Evolutionary conservation across 64 coral and sea anemone genomes (phyloP).

Genomic region (Pocillopora verrucosa): DNA sequence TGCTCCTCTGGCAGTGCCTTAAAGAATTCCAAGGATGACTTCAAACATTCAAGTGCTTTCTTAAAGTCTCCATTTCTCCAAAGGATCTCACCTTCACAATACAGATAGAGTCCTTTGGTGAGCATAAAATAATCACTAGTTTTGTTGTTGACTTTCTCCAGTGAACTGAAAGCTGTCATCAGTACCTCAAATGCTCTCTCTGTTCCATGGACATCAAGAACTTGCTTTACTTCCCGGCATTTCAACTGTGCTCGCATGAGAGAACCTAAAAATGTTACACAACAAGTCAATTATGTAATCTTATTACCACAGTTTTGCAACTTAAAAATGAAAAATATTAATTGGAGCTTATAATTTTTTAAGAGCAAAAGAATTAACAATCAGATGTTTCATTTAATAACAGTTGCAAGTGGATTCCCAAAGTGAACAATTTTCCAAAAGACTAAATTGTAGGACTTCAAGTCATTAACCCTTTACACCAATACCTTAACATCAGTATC

Average conservation of each 20-base stretch:
- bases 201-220: not conserved
- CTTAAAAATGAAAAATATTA: too few species aligned
- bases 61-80: not conserved
- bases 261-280: not conserved
- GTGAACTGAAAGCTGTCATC: not conserved
- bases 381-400: too few species aligned
- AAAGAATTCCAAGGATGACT: not conserved
- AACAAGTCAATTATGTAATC: not conserved
- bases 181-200: slow-evolving; percentile 25
- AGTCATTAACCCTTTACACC: too few species aligned
- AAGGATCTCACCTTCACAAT: slow-evolving; percentile 23
- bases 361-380: too few species aligned
- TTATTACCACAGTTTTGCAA: too few species aligned
- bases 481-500: too few species aligned
- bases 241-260: slow-evolving; percentile 6
- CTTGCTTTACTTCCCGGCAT: not conserved
- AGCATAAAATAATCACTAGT: not conserved
- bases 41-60: not conserved
- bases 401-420: too few species aligned
- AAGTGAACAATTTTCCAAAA: too few species aligned
- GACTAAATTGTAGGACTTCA: too few species aligned
- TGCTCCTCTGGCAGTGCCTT: slow-evolving; percentile 1
- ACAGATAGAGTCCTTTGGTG: slow-evolving; percentile 13
- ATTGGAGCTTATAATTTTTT: too few species aligned
- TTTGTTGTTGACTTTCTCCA: slow-evolving; percentile 12